These are phyloP conservation scores for Nephrotoma flavescens DNA, from an alignment of 2,888 invertebrate genomes.

Conservation along the genomic window DNA sequence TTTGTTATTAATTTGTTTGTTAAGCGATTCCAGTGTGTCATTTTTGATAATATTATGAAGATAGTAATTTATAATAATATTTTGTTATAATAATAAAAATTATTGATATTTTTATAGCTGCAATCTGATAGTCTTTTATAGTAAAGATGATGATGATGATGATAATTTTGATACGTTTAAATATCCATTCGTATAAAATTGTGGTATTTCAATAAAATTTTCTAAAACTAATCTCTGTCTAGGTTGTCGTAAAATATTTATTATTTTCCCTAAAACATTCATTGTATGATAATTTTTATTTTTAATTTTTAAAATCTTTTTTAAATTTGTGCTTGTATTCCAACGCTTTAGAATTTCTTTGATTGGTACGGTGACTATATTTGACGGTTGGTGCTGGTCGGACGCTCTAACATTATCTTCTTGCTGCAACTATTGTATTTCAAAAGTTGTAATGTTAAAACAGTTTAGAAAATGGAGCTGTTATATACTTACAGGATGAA, in stretches of 20 bases:
- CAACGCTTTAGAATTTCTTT: constrained; percentile 25
- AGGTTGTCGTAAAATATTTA: constrained; percentile 27
- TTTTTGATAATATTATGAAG: neutral
- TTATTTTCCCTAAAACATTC: constrained; percentile 30
- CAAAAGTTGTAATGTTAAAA: neutral
- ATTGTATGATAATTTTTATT: constrained; percentile 24
- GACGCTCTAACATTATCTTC: constrained; percentile 11
- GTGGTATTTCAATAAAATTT: constrained; percentile 27
- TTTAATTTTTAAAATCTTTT: constrained; percentile 22
- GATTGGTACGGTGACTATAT: constrained; percentile 23
- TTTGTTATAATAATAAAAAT: neutral
- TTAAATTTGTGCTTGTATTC: constrained; percentile 25
- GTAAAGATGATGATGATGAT: neutral
- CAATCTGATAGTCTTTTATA: neutral
- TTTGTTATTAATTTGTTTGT: neutral
- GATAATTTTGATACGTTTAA: constrained; percentile 12
- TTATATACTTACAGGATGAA: constrained; percentile 20
- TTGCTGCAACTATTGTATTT: constrained; percentile 14
- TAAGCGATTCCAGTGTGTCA: neutral
- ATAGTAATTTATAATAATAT: neutral
- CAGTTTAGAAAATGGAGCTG: neutral
- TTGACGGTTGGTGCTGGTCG: constrained; percentile 8
- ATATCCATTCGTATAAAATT: constrained; percentile 30
- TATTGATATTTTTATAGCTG: neutral
- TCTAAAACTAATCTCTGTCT: constrained; percentile 17